Evolutionary conservation across 2,113 vertebrate species (phyloP), one percentile per base, ranked within the genome.

Genomic region (Pandion haliaetus): DNA sequence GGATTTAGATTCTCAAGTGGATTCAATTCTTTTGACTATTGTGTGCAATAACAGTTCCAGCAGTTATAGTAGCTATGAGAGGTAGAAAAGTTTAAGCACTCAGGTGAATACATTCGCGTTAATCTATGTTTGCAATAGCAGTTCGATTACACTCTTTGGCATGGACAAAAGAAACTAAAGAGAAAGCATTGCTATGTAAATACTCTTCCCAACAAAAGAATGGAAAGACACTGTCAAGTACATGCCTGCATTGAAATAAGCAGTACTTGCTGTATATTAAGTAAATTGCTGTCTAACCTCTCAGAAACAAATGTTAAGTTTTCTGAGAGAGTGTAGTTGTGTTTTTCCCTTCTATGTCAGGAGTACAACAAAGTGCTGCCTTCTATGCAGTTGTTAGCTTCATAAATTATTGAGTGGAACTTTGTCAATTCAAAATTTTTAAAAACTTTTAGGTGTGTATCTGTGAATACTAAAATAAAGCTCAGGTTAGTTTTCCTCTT

Each of bases 31-130:
- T 84, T 72, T 40, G 32, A 40, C 38, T 86, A 4, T 23, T 58
- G 38, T 86, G n/a, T 87, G 36, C 76, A 90, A 25, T 36, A 76
- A 28, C 36, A 61, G 34, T 44, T 86, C 57, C 79, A 70, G 17
- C 29, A 86, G 59, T 54, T 81, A 38, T 0, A 47, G 78, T 2
- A 82, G 45, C 70, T 77, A 38, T 12, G 21, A 97, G 94, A 96
- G 95, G 89, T 86, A 96, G 96, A 95, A 77, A 82, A 58, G 45
- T 89, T 85, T 44, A 93, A 95, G 81, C 66, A 87, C 66, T 87
- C 45, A 4, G 54, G 82, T 95, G 82, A 82, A 89, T 80, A 95
- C 73, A 96, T 94, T 97, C 94, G 58, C 0, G 0, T 69, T 71
- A 36, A 84, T 58, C 49, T 69, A 1, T 12, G 8, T 76, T 85